These are phyloP conservation scores for Bruchidius siliquastri DNA, from an alignment of 2,888 invertebrate species.

Conservation along the genomic window DNA sequence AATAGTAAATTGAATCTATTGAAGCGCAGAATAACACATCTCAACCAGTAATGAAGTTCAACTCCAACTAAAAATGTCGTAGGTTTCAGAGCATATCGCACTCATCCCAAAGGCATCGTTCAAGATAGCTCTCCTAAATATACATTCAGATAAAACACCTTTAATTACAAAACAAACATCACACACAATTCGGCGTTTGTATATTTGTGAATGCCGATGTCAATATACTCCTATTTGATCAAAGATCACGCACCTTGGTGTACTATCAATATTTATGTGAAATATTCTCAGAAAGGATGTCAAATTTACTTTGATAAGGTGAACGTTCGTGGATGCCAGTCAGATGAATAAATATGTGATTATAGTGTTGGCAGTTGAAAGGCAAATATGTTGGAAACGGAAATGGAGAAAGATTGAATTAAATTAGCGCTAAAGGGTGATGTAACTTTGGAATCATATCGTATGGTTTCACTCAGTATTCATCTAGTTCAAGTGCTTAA, in stretches of 20 bases:
- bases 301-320: background rate
- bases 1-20: no score
- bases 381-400: background rate
- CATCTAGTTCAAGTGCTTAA: no score
- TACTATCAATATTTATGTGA: background rate
- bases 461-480: no score
- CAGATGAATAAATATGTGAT: background rate
- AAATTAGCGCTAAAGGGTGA: no score
- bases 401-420: background rate
- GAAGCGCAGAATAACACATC: no score
- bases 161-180: background rate
- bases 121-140: background rate
- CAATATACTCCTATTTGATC: background rate
- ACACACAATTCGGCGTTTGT: background rate
- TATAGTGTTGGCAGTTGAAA: background rate
- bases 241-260: background rate
- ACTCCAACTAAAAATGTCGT: background rate
- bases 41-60: no score
- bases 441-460: no score
- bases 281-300: background rate
- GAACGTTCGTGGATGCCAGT: background rate
- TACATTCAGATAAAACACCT: background rate
- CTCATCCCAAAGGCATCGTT: background rate
- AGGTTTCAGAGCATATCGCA: background rate
- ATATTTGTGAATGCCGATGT: background rate